Evolutionary conservation across 2,113 vertebrate genomes (phyloP).

Genomic region (Bos javanicus): DNA sequence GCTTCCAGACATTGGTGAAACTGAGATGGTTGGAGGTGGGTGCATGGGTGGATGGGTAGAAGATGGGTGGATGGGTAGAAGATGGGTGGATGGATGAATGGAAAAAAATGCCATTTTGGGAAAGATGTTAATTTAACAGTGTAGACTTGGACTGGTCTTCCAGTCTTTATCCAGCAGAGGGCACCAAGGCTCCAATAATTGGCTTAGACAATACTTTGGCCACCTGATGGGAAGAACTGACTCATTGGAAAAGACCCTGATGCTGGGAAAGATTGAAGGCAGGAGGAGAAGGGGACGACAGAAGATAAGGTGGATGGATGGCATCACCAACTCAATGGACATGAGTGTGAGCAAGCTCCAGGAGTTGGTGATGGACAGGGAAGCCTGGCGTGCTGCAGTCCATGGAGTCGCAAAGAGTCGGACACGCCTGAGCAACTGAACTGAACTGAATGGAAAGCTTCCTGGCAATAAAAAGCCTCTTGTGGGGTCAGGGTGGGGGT

Average conservation of each 20-base stretch:
- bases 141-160: not conserved
- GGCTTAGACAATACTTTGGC: not conserved
- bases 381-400: not conserved
- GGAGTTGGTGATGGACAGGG: not conserved
- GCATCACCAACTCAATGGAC: not conserved
- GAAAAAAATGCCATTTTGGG: not conserved
- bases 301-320: not conserved
- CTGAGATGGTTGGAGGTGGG: not conserved
- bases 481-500: rapidly evolving
- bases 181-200: not conserved
- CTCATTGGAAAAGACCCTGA: not conserved
- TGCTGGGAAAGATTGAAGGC: not conserved
- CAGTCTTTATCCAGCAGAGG: conserved; percentile 51
- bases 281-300: not conserved
- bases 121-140: no score
- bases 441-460: not conserved
- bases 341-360: not conserved
- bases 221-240: no score
- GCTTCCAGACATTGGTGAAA: not conserved
- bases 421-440: not conserved
- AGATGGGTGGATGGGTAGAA: no score
- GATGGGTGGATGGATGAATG: no score
- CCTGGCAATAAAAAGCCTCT: not conserved
- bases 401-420: not conserved
- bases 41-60: not conserved